Evolutionary conservation across 1,140 invertebrate genomes (phyloP).

Genomic region (Procambarus virginalis): DNA sequence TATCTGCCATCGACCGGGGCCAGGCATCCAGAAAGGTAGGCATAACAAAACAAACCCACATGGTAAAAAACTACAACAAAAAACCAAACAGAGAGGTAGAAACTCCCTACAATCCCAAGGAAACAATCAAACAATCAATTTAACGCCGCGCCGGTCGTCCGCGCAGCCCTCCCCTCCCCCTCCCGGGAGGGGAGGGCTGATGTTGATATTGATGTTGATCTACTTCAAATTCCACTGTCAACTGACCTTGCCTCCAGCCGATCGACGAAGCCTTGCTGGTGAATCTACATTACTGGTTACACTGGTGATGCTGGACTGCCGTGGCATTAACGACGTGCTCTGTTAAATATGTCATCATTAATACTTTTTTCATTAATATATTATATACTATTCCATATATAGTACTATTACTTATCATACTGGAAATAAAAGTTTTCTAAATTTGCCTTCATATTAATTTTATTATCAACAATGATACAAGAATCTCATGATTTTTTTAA

Average conservation of each 20-base stretch:
- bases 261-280: constrained; percentile 16
- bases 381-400: background rate
- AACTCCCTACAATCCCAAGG: too few species aligned
- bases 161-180: too few species aligned
- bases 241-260: constrained; percentile 28
- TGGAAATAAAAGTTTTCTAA: background rate
- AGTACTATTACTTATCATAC: background rate
- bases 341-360: background rate
- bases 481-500: background rate
- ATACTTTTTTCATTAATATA: background rate
- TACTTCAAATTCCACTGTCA: background rate
- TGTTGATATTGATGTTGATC: background rate
- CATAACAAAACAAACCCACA: too few species aligned
- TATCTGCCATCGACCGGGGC: too few species aligned
- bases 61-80: too few species aligned
- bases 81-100: too few species aligned
- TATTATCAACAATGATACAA: background rate
- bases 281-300: constrained; percentile 36
- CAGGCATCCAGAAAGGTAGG: too few species aligned
- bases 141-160: too few species aligned
- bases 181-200: background rate
- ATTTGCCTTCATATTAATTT: background rate
- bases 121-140: too few species aligned
- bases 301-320: constrained; percentile 44
- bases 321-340: constrained; percentile 25